A percentile compares a stretch with the other conserved stretches of the same genome.
These are phyloP conservation scores for Pantala flavescens DNA, from an alignment of 1,140 invertebrate species.

Conservation along the genomic window DNA sequence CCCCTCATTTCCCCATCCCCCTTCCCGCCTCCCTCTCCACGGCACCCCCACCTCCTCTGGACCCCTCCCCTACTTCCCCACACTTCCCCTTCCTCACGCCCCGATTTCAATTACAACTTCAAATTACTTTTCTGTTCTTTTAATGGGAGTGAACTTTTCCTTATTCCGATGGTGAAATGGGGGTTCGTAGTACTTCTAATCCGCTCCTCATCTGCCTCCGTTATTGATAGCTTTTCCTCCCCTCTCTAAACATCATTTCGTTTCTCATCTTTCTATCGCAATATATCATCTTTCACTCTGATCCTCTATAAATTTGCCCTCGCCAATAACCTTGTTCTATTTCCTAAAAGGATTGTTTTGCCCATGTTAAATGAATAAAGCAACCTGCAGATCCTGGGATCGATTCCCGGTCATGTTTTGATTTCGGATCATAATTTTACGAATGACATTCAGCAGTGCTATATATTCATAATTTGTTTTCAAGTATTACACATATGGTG, in stretches of 20 bases:
- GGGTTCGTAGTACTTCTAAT: neutral
- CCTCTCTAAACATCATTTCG: neutral
- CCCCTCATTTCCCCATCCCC: neutral
- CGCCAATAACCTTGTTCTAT: too few relatives aligned
- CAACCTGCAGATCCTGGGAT: too few relatives aligned
- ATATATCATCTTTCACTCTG: too few relatives aligned
- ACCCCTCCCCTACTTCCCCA: neutral
- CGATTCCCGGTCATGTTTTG: too few relatives aligned
- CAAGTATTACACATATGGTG: too few relatives aligned
- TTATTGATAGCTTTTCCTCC: neutral
- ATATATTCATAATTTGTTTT: too few relatives aligned
- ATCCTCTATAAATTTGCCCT: too few relatives aligned
- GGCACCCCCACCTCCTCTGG: neutral
- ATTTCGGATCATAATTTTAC: too few relatives aligned
- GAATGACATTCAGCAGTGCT: too few relatives aligned
- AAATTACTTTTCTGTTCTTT: conserved; percentile 10
- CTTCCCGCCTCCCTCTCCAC: neutral
- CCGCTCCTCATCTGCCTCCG: neutral
- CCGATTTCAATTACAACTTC: conserved; percentile 9
- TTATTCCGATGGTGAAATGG: conserved; percentile 1
- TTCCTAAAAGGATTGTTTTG: too few relatives aligned
- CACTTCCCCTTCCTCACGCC: neutral
- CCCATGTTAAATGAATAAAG: too few relatives aligned
- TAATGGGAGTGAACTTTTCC: conserved; percentile 1
- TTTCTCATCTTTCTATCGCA: neutral